Evolutionary conservation across 2,888 invertebrate species (phyloP).

Genomic region (Chironomus tentans): DNA sequence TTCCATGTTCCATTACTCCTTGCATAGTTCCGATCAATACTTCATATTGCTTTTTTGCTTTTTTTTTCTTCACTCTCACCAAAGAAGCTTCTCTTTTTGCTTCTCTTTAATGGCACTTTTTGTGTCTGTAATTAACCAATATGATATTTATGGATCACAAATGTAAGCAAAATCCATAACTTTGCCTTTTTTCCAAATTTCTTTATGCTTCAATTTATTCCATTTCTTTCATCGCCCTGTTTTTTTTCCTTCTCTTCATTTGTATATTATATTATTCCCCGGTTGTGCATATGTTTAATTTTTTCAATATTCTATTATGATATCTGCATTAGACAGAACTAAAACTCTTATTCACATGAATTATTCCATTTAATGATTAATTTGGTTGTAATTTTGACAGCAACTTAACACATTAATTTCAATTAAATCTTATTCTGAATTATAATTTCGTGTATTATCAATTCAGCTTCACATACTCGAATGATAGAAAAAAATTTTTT

Average conservation of each 20-base stretch:
- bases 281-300: slow-evolving; percentile 23
- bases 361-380: slow-evolving; percentile 4
- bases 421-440: background rate
- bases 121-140: background rate
- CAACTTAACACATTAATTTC: slow-evolving; percentile 7
- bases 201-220: background rate
- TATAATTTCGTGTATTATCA: background rate
- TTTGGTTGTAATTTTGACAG: background rate
- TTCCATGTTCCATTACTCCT: background rate
- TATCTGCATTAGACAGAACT: background rate
- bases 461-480: background rate
- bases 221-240: slow-evolving; percentile 2
- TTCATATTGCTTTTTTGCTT: background rate
- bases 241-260: background rate
- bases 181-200: background rate
- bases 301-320: background rate
- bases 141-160: background rate
- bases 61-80: background rate
- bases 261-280: background rate
- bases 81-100: background rate
- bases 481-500: background rate
- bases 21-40: slow-evolving; percentile 6
- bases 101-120: background rate
- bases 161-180: too few species aligned
- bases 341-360: background rate